Conservation (phyloP, 2,797 vertebrate genomes). For the Thunnus albacares region DNA sequence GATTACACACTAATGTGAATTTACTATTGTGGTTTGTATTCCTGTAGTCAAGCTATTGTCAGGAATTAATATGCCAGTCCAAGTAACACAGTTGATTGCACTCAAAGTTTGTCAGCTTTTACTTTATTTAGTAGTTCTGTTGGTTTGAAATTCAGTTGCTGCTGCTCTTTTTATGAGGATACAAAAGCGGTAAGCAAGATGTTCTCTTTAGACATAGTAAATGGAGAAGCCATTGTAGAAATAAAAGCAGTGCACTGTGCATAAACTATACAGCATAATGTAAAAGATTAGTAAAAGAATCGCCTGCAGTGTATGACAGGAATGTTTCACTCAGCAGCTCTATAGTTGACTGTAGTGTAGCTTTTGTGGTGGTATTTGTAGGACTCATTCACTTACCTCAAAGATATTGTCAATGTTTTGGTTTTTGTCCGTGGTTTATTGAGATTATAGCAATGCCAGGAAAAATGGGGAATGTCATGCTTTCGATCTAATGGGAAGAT, state of each 20-base stretch:
- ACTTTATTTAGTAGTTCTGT: not conserved
- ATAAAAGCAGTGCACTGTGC: not conserved
- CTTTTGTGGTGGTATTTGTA: not conserved
- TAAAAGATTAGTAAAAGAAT: not conserved
- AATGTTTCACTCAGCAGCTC: not conserved
- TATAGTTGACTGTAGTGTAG: not conserved
- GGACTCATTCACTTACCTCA: not conserved
- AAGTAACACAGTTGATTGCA: not conserved
- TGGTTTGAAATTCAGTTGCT: not conserved
- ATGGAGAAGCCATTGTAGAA: not conserved
- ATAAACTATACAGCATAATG: not conserved
- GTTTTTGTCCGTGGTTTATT: not conserved
- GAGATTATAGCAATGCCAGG: not conserved
- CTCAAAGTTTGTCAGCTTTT: not conserved
- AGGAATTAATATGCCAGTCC: not conserved
- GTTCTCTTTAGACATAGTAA: not conserved
- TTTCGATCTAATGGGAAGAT: slow-evolving; percentile 7
- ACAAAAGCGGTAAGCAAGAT: not conserved
- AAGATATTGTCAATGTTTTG: not conserved
- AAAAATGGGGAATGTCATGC: not conserved
- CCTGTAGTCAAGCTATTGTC: not conserved
- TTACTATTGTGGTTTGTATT: not conserved
- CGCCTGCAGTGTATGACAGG: not conserved
- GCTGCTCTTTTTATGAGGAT: not conserved
- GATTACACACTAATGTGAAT: not conserved